These are phyloP conservation scores for Watsonalla binaria DNA, from an alignment of 2,888 invertebrate genomes.

Conservation along the genomic window DNA sequence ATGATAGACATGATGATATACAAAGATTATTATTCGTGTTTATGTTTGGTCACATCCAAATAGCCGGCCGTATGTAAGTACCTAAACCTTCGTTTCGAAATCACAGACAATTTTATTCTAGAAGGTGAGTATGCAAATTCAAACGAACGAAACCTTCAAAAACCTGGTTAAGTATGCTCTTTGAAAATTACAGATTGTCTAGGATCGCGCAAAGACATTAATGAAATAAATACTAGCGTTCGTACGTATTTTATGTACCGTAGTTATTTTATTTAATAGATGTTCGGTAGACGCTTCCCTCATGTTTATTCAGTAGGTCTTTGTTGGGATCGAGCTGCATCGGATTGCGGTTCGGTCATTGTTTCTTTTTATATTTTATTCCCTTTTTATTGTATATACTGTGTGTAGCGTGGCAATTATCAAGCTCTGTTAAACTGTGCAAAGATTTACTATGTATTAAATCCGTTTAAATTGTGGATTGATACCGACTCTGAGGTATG, in stretches of 20 bases:
- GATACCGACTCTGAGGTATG: no score
- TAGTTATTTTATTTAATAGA: conserved; percentile 27
- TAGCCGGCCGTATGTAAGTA: no score
- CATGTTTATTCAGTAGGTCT: conserved; percentile 45
- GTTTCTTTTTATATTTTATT: conserved; percentile 13
- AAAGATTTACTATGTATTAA: neutral
- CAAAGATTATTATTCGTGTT: no score
- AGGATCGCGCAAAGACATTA: conserved; percentile 21
- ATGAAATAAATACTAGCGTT: conserved; percentile 15
- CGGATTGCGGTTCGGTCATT: conserved; percentile 28
- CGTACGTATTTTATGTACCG: neutral
- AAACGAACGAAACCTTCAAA: no score
- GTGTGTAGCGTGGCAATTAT: conserved; percentile 15
- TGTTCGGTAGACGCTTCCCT: conserved; percentile 28
- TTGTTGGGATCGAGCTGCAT: conserved; percentile 34
- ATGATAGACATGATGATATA: no score
- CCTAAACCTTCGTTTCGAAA: no score
- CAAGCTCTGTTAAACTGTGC: conserved; percentile 2
- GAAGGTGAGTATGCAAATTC: no score
- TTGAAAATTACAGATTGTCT: conserved; percentile 10
- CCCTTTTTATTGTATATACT: conserved; percentile 9
- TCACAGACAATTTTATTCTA: no score
- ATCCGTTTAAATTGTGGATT: no score
- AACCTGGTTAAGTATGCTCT: neutral
- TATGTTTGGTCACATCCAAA: no score